These are phyloP conservation scores for Psittacula cyanocephala DNA, from an alignment of 2,113 vertebrate genomes.

Conservation along the genomic window DNA sequence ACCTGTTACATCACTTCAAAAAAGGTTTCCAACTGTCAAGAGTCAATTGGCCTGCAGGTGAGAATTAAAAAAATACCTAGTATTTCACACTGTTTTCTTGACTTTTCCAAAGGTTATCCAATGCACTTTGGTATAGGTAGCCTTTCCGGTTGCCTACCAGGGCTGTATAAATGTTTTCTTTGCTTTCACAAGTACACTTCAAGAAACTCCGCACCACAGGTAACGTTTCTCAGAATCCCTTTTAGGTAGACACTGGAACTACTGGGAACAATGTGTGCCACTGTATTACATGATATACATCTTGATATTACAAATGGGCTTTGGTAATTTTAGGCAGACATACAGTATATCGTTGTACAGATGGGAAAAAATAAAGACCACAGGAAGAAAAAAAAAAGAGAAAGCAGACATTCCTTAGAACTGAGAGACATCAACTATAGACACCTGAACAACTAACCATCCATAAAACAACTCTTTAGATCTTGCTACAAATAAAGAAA, in stretches of 20 bases:
- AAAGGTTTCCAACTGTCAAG: background rate
- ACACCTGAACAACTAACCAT: background rate
- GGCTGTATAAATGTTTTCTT: background rate
- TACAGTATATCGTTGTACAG: background rate
- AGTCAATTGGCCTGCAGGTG: background rate
- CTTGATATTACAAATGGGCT: background rate
- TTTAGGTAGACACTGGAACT: background rate
- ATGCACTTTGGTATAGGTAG: background rate
- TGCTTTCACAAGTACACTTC: background rate
- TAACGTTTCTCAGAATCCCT: background rate
- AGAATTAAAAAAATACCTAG: background rate
- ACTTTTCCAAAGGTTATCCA: conserved; percentile 10
- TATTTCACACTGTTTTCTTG: background rate
- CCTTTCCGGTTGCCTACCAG: background rate
- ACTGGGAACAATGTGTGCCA: background rate
- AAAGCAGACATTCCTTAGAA: background rate
- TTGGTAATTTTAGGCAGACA: background rate
- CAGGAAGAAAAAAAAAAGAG: background rate
- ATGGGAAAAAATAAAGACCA: background rate
- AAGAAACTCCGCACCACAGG: background rate
- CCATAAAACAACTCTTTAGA: background rate
- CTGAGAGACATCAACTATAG: background rate
- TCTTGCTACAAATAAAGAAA: background rate
- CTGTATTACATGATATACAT: background rate
- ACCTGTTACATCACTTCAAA: background rate